Conservation (phyloP, 2,888 invertebrate species). For the Epistrophe grossulariae region DNA sequence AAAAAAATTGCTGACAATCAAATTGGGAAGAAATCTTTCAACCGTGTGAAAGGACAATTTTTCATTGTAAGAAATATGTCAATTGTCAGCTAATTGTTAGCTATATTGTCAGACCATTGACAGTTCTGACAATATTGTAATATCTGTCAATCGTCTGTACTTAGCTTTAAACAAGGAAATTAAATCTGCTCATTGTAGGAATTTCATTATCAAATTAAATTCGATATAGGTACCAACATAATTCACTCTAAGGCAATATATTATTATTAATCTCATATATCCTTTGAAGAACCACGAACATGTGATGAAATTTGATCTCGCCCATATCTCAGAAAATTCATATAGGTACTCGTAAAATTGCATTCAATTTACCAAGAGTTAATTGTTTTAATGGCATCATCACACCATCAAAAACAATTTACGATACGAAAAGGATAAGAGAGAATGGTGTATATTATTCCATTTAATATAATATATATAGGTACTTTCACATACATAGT, state of each 20-base stretch:
- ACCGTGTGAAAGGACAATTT: too few relatives aligned
- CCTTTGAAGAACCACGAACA: conserved; percentile 5
- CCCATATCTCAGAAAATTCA: not conserved
- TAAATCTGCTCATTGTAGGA: too few relatives aligned
- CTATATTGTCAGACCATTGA: too few relatives aligned
- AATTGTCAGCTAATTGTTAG: too few relatives aligned
- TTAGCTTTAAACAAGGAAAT: too few relatives aligned
- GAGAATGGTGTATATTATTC: not conserved
- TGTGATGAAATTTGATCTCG: conserved; percentile 6
- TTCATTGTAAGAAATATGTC: too few relatives aligned
- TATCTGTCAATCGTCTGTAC: too few relatives aligned
- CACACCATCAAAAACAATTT: conserved; percentile 62
- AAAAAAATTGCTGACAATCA: too few relatives aligned
- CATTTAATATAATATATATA: not conserved
- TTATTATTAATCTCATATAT: not conserved
- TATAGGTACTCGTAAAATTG: conserved; percentile 28
- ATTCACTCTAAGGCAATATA: not conserved
- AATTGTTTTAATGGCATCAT: conserved; percentile 63
- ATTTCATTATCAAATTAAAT: not conserved
- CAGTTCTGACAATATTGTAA: too few relatives aligned
- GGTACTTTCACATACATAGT: too few relatives aligned
- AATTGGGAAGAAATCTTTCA: too few relatives aligned
- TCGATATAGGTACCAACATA: not conserved
- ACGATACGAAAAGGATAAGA: conserved; percentile 28
- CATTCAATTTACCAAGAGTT: conserved; percentile 53